Evolutionary conservation across 2,888 invertebrate species (phyloP).

Genomic region (Callinectes sapidus): DNA sequence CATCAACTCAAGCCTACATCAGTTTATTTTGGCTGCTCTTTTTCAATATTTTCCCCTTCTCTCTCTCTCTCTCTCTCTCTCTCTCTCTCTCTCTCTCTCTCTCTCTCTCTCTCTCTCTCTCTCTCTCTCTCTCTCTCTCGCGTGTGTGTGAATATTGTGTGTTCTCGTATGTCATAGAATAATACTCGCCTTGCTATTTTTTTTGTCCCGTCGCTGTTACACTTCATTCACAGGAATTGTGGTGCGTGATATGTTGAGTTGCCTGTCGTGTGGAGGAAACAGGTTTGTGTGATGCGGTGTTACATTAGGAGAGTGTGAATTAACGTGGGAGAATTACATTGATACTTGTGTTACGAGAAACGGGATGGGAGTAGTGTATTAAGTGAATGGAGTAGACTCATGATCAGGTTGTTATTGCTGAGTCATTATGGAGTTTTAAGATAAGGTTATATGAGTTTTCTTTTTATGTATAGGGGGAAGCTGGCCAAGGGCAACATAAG

Average conservation of each 20-base stretch:
- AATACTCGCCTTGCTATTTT: neutral
- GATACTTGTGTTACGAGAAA: too few species aligned
- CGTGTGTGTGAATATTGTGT: neutral
- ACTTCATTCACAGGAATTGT: neutral
- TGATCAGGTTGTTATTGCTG: too few species aligned
- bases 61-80: slow-evolving; percentile 1
- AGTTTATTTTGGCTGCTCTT: neutral
- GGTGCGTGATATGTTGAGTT: neutral
- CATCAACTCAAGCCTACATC: neutral
- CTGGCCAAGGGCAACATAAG: too few species aligned
- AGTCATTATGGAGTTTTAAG: too few species aligned
- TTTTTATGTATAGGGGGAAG: too few species aligned
- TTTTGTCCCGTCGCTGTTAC: neutral
- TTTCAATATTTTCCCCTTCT: neutral
- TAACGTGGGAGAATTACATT: too few species aligned
- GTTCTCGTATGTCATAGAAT: neutral
- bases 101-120: slow-evolving; percentile 1
- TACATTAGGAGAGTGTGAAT: neutral
- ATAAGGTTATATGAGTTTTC: too few species aligned
- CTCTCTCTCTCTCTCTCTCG: slow-evolving; percentile 6
- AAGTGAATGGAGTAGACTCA: too few species aligned
- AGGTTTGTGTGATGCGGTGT: neutral
- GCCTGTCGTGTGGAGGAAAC: neutral
- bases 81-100: slow-evolving; percentile 1
- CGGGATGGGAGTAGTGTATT: too few species aligned